Percentiles rank a stretch among this genome's conserved stretches.
Conservation (phyloP, 2,113 vertebrate genomes). For the Gymnocephalus cernua region DNA sequence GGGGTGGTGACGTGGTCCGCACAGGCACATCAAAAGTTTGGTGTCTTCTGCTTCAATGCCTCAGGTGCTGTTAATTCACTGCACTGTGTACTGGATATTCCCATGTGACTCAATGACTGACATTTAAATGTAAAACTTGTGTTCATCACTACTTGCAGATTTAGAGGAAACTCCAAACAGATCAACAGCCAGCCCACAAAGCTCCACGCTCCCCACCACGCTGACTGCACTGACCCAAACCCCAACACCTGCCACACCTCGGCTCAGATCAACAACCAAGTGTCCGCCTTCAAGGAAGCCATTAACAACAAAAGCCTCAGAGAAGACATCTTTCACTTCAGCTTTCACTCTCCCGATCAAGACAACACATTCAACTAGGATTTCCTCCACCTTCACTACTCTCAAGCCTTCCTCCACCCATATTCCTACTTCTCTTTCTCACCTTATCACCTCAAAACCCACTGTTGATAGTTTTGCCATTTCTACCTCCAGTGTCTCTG, state of each 20-base stretch:
- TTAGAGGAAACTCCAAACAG: background rate
- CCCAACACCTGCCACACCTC: background rate
- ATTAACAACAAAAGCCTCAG: background rate
- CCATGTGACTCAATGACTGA: background rate
- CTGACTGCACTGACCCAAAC: background rate
- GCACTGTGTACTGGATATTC: background rate
- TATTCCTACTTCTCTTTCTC: slow-evolving; percentile 14
- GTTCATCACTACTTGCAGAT: slow-evolving; percentile 34
- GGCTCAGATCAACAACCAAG: background rate
- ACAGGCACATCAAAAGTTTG: slow-evolving; percentile 18
- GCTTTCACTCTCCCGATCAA: background rate
- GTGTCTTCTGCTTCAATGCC: slow-evolving; percentile 78
- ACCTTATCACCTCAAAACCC: slow-evolving; percentile 4
- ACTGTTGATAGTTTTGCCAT: background rate
- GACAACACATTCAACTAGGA: background rate
- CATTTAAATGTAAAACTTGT: background rate
- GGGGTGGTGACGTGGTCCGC: slow-evolving; percentile 72
- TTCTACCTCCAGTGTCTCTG: background rate
- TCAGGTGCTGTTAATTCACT: slow-evolving; percentile 65
- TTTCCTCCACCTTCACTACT: background rate
- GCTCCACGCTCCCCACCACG: background rate
- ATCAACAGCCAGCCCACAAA: background rate
- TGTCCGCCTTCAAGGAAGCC: background rate
- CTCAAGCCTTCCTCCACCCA: background rate
- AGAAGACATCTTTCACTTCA: background rate